Evolutionary conservation across 2,797 vertebrate species (phyloP).

Genomic region (Microctenopoma lineatum): DNA sequence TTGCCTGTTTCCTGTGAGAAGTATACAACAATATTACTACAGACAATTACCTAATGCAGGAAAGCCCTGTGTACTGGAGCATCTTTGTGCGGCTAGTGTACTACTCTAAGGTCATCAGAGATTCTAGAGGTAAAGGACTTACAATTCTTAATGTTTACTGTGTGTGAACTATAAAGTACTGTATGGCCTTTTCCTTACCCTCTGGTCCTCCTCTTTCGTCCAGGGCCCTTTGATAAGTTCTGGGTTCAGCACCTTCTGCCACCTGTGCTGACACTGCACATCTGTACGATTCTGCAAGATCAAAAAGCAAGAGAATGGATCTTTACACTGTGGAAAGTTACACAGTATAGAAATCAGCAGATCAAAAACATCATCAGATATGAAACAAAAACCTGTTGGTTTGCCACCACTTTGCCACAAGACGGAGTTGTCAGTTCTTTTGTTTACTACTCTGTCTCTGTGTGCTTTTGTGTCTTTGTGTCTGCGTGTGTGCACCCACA

Average conservation of each 20-base stretch:
- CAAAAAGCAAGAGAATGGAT: constrained; percentile 12
- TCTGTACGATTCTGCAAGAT: constrained; percentile 93
- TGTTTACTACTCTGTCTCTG: neutral
- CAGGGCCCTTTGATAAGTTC: constrained; percentile 99
- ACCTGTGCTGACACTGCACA: constrained; percentile 98
- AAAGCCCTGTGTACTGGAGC: neutral
- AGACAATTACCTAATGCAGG: constrained; percentile 9
- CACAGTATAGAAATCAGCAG: neutral
- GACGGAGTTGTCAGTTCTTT: neutral
- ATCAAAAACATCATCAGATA: neutral
- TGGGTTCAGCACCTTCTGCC: constrained; percentile 99
- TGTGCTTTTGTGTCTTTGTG: neutral
- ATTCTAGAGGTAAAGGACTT: neutral
- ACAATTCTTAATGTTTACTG: neutral
- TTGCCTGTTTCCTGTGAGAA: constrained; percentile 27
- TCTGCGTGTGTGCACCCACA: neutral
- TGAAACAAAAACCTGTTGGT: neutral
- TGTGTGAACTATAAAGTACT: neutral
- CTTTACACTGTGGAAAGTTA: neutral
- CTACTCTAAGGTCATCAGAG: neutral
- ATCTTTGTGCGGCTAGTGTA: neutral
- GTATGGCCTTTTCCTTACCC: constrained; percentile 83
- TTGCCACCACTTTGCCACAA: neutral
- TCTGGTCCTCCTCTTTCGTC: constrained; percentile 99
- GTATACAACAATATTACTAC: constrained; percentile 13